Base-by-base conservation (phyloP, 1,140 invertebrate genomes). In the Hydropsyche tenuis region DNA sequence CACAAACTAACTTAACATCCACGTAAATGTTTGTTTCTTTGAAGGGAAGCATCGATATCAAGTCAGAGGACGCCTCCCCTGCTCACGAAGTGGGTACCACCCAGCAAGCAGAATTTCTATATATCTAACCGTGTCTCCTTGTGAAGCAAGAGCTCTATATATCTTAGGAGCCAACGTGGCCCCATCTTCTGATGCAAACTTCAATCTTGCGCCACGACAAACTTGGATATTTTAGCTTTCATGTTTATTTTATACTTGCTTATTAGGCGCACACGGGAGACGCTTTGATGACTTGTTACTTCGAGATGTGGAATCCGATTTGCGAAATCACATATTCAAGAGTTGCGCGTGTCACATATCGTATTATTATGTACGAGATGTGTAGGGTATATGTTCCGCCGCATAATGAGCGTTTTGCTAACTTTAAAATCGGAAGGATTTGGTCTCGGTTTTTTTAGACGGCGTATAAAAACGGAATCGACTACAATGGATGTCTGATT, bases 171-270 rank as follows among this genome's bases (percentile, higher is more conserved):
- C n/a, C n/a, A n/a, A n/a, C n/a, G n/a, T n/a, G n/a, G n/a, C n/a
- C n/a, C 18, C n/a, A 20, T 53, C 51, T 60, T 60, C 3, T 23
- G 56, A 60, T 60, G 48, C 51, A 56, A 70, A 70, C 68, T 70
- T 70, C 48, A 45, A 70, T 70, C 68, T 56, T 45, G 65, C 45
- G 27, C 25, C 51, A 25, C 23, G 43, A 43, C 68, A 70, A 70
- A 70, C 68, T 70, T 70, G 68, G 48, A 70, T 70, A 70, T 70
- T 70, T 70, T 70, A 70, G 68, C 68, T 70, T 70, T 70, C 68
- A 70, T 70, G 68, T 70, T 70, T 70, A 70, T 70, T 70, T 70
- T 70, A 70, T 70, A 18, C 37, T 42, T 70, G 51, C 68, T 70
- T 70, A 70, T 70, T 70, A 70, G 43, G 68, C 68, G 43, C 68